Evolutionary conservation across 2,888 invertebrate species (phyloP).

Genomic region (Himalopsyche anomala): DNA sequence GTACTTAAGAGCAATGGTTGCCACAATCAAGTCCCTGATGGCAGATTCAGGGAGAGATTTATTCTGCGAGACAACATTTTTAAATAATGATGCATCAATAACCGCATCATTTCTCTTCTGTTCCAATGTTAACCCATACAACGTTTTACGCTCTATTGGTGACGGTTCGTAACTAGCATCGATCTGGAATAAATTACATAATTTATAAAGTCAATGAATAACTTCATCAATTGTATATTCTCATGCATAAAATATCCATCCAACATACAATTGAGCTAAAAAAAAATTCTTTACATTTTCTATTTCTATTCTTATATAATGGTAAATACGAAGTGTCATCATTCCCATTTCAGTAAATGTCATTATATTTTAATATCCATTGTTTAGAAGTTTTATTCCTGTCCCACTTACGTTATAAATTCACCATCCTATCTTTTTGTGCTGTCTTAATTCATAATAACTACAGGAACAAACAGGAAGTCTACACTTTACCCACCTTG

Average conservation of each 20-base stretch:
- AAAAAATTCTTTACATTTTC: neutral
- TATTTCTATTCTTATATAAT: neutral
- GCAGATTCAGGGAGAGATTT: conserved; percentile 84
- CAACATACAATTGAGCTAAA: too few relatives aligned
- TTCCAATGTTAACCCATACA: conserved; percentile 90
- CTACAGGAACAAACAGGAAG: too few relatives aligned
- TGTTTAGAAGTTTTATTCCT: too few relatives aligned
- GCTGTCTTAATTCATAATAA: too few relatives aligned
- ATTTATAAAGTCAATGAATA: neutral
- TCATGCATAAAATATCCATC: neutral
- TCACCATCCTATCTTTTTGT: too few relatives aligned
- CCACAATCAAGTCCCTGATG: conserved; percentile 93
- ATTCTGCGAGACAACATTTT: conserved; percentile 86
- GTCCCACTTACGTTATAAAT: too few relatives aligned
- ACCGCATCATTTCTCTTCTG: conserved; percentile 93
- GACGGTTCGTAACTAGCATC: conserved; percentile 91
- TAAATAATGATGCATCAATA: conserved; percentile 86
- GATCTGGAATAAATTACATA: conserved; percentile 78
- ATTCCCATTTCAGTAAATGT: too few relatives aligned
- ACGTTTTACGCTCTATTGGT: conserved; percentile 86
- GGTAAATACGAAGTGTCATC: too few relatives aligned
- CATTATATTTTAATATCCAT: too few relatives aligned
- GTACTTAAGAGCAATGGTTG: conserved; percentile 97
- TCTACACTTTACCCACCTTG: too few relatives aligned
- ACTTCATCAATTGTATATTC: neutral